Conservation (phyloP, 2,797 vertebrate genomes). For the Meriones psammophilus region DNA sequence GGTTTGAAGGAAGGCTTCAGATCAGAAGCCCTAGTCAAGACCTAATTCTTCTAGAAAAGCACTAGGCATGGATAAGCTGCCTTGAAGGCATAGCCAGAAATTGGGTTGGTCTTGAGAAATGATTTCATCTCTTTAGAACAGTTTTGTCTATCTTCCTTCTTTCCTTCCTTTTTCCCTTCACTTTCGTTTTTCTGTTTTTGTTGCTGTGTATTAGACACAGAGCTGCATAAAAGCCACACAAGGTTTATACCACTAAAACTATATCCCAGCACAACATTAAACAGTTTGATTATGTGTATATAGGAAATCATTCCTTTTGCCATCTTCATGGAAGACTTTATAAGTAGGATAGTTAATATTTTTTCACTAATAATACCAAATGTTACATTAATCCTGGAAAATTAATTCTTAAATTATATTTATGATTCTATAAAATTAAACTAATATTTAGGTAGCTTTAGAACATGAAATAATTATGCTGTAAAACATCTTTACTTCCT, state of each 20-base stretch:
- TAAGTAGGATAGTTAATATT: too few species aligned
- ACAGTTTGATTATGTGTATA: background rate
- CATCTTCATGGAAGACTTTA: too few species aligned
- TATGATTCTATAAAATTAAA: background rate
- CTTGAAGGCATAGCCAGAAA: too few species aligned
- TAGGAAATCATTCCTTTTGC: background rate
- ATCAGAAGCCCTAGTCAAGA: background rate
- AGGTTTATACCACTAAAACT: background rate
- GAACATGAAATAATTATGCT: background rate
- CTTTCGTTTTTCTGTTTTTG: background rate
- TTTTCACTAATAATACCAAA: background rate
- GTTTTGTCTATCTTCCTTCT: background rate
- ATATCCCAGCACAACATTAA: background rate
- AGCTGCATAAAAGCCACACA: background rate
- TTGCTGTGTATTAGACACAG: background rate
- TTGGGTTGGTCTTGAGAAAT: background rate
- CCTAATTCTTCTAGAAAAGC: background rate
- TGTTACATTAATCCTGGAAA: background rate
- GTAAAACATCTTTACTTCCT: too few species aligned
- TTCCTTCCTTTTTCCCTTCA: background rate
- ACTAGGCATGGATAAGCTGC: background rate
- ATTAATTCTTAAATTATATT: background rate
- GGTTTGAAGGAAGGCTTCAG: background rate
- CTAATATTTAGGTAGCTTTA: background rate
- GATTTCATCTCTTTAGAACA: background rate